A percentile compares a stretch with the other conserved stretches of the same genome.
These are phyloP conservation scores for Tachuris rubrigastra DNA, from an alignment of 2,113 vertebrate genomes.

Conservation along the genomic window DNA sequence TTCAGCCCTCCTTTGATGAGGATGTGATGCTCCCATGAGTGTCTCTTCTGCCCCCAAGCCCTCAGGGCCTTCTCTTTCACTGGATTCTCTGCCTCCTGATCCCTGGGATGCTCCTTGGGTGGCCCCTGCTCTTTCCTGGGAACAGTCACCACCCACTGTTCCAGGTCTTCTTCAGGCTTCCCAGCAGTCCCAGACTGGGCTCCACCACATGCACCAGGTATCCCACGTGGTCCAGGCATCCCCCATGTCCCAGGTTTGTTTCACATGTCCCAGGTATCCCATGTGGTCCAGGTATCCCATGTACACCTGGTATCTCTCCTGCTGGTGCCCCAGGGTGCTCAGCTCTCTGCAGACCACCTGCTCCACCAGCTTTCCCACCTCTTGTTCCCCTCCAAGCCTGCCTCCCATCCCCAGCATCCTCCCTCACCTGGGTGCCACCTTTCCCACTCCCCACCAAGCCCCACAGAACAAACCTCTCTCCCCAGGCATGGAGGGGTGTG, in stretches of 20 bases:
- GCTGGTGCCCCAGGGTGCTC: not conserved
- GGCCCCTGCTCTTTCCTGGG: not conserved
- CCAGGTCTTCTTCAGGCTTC: not conserved
- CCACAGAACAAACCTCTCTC: not conserved
- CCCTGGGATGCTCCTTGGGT: not conserved
- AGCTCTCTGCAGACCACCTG: not conserved
- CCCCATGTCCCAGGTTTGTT: rapidly evolving
- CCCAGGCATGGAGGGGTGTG: not conserved
- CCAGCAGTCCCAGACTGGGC: not conserved
- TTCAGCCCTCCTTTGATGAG: not conserved
- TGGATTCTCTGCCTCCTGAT: not conserved
- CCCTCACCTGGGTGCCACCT: not conserved
- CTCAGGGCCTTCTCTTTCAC: not conserved
- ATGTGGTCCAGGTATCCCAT: rapidly evolving
- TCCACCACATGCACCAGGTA: rapidly evolving
- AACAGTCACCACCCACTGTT: not conserved
- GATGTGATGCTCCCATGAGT: rapidly evolving
- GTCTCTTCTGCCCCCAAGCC: not conserved
- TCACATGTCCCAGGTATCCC: not conserved
- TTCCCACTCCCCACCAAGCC: not conserved
- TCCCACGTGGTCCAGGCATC: not conserved
- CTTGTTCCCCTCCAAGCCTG: not conserved
- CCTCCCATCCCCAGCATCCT: not conserved
- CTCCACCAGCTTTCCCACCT: not conserved
- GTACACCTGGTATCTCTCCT: rapidly evolving